phyloP scores from a whole-genome alignment of 2,888 invertebrate genomes.

The Liopterus haemorrhoidalis region DNA sequence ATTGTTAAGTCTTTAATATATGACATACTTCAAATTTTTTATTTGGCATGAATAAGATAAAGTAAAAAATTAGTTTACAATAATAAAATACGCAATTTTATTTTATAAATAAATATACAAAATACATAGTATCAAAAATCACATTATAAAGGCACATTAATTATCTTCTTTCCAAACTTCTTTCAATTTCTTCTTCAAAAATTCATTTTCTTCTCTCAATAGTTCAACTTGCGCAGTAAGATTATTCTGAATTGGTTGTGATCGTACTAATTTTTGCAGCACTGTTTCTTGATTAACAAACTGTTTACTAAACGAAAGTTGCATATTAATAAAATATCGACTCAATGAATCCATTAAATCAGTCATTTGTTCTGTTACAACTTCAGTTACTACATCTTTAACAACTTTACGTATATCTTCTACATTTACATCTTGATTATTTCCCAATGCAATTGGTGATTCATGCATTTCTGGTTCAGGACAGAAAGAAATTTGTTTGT shows the following conservation, averaged over 20 bases:
- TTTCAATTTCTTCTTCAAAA: constrained; percentile 14
- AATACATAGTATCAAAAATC: too few relatives aligned
- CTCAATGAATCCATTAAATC: constrained; percentile 21
- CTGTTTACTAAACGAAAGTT: constrained; percentile 40
- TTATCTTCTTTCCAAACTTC: constrained; percentile 1
- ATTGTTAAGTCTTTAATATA: too few relatives aligned
- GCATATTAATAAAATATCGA: constrained; percentile 37
- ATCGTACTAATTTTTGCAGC: constrained; percentile 28
- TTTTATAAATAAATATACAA: too few relatives aligned
- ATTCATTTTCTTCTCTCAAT: constrained; percentile 15
- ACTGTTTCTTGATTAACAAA: constrained; percentile 39
- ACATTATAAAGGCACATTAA: too few relatives aligned
- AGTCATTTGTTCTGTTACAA: constrained; percentile 10
- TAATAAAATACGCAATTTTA: too few relatives aligned
- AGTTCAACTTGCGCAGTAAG: not conserved
- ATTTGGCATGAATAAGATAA: too few relatives aligned
- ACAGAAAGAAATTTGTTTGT: too few relatives aligned
- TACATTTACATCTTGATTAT: not conserved
- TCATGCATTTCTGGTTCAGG: too few relatives aligned
- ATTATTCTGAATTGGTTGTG: constrained; percentile 12
- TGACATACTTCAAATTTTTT: too few relatives aligned
- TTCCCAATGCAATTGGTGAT: constrained; percentile 6
- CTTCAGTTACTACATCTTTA: constrained; percentile 7
- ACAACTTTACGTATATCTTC: constrained; percentile 8
- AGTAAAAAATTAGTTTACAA: too few relatives aligned